Evolutionary conservation across 1,140 invertebrate species (phyloP).

Genomic region (Eueides isabella): DNA sequence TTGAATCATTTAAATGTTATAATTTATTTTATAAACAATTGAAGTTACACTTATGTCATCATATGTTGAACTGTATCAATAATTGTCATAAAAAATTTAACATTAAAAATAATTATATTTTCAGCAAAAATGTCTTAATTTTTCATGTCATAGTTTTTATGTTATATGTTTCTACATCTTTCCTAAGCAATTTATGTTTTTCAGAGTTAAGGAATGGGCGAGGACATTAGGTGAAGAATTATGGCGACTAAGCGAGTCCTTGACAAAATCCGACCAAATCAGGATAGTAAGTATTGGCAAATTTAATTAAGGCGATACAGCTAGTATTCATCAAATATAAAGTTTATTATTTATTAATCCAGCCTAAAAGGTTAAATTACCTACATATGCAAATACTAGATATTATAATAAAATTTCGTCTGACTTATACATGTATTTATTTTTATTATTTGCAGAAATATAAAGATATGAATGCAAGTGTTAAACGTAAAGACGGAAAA

Average conservation of each 20-base stretch:
- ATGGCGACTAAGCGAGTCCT: conserved; percentile 69
- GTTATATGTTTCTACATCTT: neutral
- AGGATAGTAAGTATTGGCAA: conserved; percentile 62
- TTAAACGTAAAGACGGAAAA: conserved; percentile 88
- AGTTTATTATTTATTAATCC: neutral
- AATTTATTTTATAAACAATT: no score
- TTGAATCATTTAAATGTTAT: no score
- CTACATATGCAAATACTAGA: no score
- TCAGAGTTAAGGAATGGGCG: conserved; percentile 73
- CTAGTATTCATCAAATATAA: neutral
- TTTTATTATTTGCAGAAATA: conserved; percentile 84
- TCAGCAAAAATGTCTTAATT: no score
- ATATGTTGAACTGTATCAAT: no score
- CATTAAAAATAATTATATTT: no score
- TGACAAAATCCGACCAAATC: conserved; percentile 73
- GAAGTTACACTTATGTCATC: no score
- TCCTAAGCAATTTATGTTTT: neutral
- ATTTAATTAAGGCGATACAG: neutral
- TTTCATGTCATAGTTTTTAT: no score
- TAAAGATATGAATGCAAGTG: conserved; percentile 87
- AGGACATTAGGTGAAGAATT: conserved; percentile 67
- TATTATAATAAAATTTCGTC: neutral
- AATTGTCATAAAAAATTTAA: no score
- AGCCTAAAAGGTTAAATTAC: neutral
- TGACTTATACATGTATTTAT: neutral